These are phyloP conservation scores for Caenorhabditis inopinata DNA, from an alignment of 1,140 invertebrate genomes.

Conservation along the genomic window DNA sequence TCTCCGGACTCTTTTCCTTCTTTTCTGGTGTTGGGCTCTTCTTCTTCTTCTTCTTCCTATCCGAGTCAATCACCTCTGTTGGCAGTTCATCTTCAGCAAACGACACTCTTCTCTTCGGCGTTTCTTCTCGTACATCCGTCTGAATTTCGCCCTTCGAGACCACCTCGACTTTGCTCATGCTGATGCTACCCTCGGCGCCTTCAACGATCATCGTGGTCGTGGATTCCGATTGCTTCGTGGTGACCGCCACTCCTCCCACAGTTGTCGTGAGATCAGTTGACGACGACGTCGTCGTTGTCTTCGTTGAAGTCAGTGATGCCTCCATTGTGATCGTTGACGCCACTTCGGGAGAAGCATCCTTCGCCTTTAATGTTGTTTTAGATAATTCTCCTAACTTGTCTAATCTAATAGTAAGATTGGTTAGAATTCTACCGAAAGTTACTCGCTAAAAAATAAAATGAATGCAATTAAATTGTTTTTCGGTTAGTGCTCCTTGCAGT, in stretches of 20 bases:
- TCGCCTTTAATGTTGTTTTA: neutral
- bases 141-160: constrained; percentile 10
- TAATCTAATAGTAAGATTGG: neutral
- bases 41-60: constrained; percentile 10
- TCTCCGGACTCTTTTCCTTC: neutral
- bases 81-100: constrained; percentile 14
- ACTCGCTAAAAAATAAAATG: neutral
- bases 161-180: constrained; percentile 14
- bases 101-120: constrained; percentile 15
- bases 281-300: neutral
- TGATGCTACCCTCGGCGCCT: constrained; percentile 1
- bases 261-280: neutral
- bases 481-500: no score
- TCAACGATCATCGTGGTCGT: neutral
- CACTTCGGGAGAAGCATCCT: constrained; percentile 5
- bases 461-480: no score
- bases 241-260: constrained; percentile 4
- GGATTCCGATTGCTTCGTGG: constrained; percentile 10
- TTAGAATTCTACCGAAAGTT: neutral
- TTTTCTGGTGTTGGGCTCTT: constrained; percentile 12
- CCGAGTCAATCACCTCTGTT: constrained; percentile 1
- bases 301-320: neutral
- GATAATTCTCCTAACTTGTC: neutral
- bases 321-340: constrained; percentile 3
- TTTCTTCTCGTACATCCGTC: constrained; percentile 17